phyloP scores from a whole-genome alignment of 1,140 invertebrate species.

The Oedothorax gibbosus region DNA sequence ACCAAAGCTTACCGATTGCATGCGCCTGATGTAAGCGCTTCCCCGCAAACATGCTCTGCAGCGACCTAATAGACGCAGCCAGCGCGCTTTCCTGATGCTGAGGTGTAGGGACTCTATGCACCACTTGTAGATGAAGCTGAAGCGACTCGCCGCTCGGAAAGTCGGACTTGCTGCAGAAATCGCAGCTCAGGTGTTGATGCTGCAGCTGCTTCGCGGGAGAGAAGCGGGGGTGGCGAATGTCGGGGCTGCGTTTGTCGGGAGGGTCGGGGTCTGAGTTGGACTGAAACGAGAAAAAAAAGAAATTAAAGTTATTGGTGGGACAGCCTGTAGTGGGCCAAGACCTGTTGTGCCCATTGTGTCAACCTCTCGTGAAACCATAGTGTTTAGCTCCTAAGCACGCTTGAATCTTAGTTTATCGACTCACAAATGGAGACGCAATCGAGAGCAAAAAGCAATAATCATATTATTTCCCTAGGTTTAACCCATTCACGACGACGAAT shows the following conservation, averaged over 20 bases:
- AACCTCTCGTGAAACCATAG: too few species aligned
- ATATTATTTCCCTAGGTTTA: too few species aligned
- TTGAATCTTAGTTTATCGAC: too few species aligned
- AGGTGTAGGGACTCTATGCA: constrained; percentile 73
- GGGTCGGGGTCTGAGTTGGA: neutral
- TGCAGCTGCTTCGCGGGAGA: neutral
- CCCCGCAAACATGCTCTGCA: constrained; percentile 26
- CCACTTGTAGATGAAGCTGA: constrained; percentile 84
- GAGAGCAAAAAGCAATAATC: too few species aligned
- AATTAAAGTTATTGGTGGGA: neutral
- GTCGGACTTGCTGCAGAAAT: constrained; percentile 84
- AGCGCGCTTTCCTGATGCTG: neutral
- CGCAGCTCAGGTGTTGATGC: constrained; percentile 62
- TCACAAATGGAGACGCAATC: too few species aligned
- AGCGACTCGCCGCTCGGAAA: constrained; percentile 85
- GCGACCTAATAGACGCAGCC: constrained; percentile 31
- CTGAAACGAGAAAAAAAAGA: neutral
- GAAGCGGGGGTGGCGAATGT: neutral
- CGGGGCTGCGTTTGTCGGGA: constrained; percentile 3
- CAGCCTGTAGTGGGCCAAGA: neutral
- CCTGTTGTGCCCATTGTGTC: neutral
- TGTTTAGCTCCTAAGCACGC: too few species aligned
- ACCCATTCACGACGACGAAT: too few species aligned
- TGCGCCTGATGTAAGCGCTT: neutral
- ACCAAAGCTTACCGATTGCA: neutral